phyloP scores from a whole-genome alignment of 1,140 invertebrate genomes.

The Bombus terrestris region DNA sequence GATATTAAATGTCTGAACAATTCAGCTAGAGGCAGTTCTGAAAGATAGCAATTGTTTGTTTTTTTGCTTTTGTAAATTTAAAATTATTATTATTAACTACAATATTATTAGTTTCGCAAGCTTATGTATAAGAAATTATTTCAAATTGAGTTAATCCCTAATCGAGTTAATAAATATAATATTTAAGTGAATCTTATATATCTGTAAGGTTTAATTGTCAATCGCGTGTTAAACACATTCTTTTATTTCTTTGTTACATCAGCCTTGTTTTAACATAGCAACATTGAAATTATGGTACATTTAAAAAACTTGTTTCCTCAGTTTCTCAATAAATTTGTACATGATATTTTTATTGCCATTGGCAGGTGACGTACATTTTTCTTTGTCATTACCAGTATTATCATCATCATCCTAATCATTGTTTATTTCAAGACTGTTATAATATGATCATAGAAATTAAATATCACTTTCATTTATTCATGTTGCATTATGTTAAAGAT shows the following conservation, averaged over 20 bases:
- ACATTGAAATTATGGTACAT: conserved; percentile 15
- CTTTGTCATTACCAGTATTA: conserved; percentile 13
- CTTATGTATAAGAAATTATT: conserved; percentile 11
- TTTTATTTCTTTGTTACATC: background rate
- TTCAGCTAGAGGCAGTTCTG: background rate
- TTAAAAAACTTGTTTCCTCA: conserved; percentile 26
- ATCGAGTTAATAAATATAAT: conserved; percentile 6
- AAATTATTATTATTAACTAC: background rate
- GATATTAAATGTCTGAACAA: background rate
- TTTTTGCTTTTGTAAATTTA: background rate
- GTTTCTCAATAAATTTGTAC: conserved; percentile 48
- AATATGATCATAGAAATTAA: conserved; percentile 18
- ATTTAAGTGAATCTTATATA: background rate
- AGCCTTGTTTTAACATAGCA: background rate
- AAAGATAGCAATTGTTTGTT: conserved; percentile 18
- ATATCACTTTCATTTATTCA: conserved; percentile 39
- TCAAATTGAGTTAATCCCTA: conserved; percentile 4
- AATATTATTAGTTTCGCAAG: conserved; percentile 15
- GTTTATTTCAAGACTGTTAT: background rate
- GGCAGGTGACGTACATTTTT: conserved; percentile 30
- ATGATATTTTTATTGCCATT: conserved; percentile 53
- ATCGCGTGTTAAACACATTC: background rate
- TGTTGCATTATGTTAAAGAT: conserved; percentile 18
- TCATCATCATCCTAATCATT: conserved; percentile 9
- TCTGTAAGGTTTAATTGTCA: conserved; percentile 17